phyloP scores from a whole-genome alignment of 2,888 invertebrate species.

The Troglohyphantes excavatus region DNA sequence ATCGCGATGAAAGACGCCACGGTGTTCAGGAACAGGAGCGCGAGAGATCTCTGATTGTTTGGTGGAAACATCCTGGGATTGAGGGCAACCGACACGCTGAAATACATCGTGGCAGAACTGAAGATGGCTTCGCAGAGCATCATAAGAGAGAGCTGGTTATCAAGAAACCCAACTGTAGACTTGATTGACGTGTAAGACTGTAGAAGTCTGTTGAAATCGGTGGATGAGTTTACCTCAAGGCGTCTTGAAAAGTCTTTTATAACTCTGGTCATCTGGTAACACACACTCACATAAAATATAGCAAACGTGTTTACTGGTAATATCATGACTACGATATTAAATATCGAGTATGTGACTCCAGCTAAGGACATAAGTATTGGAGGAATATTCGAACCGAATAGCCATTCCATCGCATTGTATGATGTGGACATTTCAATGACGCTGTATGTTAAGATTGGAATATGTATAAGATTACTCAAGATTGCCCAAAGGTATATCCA shows the following conservation, averaged over 20 bases:
- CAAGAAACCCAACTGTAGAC: neutral
- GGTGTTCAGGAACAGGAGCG: neutral
- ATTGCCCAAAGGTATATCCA: neutral
- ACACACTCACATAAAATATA: neutral
- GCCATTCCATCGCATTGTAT: neutral
- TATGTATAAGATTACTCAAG: neutral
- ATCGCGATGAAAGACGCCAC: neutral
- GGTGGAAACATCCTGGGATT: neutral
- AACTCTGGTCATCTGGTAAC: neutral
- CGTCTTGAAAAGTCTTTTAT: neutral
- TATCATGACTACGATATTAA: neutral
- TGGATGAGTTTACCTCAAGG: neutral
- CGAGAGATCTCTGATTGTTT: neutral
- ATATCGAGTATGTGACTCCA: neutral
- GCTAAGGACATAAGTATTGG: neutral
- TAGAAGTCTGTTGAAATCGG: neutral
- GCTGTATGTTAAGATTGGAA: neutral
- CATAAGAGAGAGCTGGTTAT: neutral
- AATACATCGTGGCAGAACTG: neutral
- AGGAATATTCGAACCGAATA: neutral
- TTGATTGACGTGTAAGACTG: conserved; percentile 2
- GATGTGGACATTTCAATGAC: neutral
- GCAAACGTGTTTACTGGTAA: neutral
- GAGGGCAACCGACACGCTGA: neutral
- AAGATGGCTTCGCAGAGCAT: neutral